Base-by-base conservation (phyloP, 1,140 invertebrate species). In the Lepidostoma basale region DNA sequence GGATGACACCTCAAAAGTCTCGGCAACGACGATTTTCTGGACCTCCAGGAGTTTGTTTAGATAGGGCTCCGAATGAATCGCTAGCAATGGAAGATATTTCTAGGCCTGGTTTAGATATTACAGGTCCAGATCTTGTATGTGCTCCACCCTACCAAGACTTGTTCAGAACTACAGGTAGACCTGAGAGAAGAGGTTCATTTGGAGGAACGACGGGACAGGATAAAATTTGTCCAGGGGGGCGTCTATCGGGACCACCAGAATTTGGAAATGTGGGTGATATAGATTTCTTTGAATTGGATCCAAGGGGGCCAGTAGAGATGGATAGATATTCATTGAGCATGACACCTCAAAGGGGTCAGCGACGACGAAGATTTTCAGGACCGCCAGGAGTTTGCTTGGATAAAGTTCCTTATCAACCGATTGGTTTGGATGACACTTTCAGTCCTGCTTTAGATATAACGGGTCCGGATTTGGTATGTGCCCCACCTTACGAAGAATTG, bases 271-370 rank as follows among this genome's bases (percentile, higher is more conserved):
- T 10, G 10, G 30, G 30, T 0, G 16, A 3, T 16, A 5, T 56
- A 5, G 52, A 56, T 39, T 56, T 22, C 6, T 56, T 56, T 10
- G 52, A 56, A 12, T 10, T 56, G 28, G 52, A 56, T 22, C 28
- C 52, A 22, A 56, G 30, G n/a, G 36, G 52, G 23, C 52, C 30
- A 10, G 28, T 56, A 12, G 22, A 28, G 14, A 36, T 8, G 18
- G 14, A 14, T 9, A 14, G 52, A 20, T 26, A 60, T 26, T 60
- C 56, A 3, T 6, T 60, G 16, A 39, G 56, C 2, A 40, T 60
- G 56, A 60, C 56, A 16, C 56, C 56, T 22, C 18, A 22, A 22
- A 60, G 56, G 42, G n/a, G 22, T 23, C 20, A n/a, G n/a, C n/a
- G 20, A 42, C 20, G 36, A 25, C 18, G 36, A 23, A 16, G 39